Base-by-base conservation (phyloP, 2,113 vertebrate species). In the Ptilonorhynchus violaceus region DNA sequence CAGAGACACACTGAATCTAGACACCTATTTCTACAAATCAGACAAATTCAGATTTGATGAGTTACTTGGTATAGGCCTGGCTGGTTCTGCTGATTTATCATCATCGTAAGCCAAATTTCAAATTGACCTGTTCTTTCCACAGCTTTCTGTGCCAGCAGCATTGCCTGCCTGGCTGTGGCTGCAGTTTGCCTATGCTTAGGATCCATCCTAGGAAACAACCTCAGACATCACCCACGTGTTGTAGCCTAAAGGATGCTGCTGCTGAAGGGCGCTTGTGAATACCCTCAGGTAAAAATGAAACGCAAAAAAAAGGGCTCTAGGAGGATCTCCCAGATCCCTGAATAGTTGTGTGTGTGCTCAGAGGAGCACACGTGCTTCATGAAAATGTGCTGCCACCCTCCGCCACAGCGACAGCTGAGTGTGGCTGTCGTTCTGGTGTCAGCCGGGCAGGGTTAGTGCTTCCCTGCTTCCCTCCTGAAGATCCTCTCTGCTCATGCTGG, bases 341-440 rank as follows among this genome's bases (percentile, higher is more conserved):
- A 60, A 37, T 24, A 52, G 64, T 14, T 70, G 22, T 78, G 21
- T 23, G 35, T 11, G 68, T 35, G 44, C 56, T 49, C 24, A 28
- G n/a, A 67, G 49, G 73, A 92, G 59, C 13, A n/a, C 47, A 39
- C 0, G 7, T 24, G 50, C 79, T 84, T 74, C 17, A 49, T 25
- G 66, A 92, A 95, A 96, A 93, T 81, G 91, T 87, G 86, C 93
- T 95, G 92, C 95, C 90, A 72, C 85, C 91, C 91, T 89, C 77
- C 0, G 31, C 89, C 91, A 13, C 80, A 75, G 77, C 0, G 4
- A 23, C 50, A 46, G 69, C 80, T 52, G 77, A 91, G 44, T 4
- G 25, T 8, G 62, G 27, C 13, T 79, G 55, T 60, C 10, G 8
- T 41, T 55, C 60, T 5, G 4, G 5, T 4, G 35, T 28, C 76